A percentile compares a stretch with the other conserved stretches of the same genome.
Evolutionary conservation across 2,888 invertebrate species (phyloP).

Genomic region (Ophraella communa): DNA sequence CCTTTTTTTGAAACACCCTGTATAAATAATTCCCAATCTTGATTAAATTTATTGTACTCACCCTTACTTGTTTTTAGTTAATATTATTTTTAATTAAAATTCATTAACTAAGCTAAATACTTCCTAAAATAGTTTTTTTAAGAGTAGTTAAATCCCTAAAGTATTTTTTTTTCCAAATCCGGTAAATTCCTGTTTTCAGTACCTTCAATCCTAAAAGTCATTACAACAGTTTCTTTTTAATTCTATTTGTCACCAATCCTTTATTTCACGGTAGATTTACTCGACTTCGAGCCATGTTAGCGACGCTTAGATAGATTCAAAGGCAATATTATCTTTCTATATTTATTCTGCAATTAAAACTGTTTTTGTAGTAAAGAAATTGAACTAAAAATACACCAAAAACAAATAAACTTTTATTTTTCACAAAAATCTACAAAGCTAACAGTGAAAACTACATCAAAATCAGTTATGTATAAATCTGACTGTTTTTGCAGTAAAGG

Average conservation of each 20-base stretch:
- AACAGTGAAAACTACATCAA: no score
- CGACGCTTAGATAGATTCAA: conserved; percentile 18
- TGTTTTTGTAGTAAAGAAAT: no score
- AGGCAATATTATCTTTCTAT: background rate
- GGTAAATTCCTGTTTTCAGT: conserved; percentile 27
- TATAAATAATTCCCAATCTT: no score
- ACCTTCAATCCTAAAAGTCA: conserved; percentile 24
- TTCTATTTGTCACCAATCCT: conserved; percentile 28
- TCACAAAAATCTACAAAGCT: no score
- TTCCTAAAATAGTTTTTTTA: conserved; percentile 10
- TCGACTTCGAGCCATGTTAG: conserved; percentile 16
- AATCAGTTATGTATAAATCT: no score
- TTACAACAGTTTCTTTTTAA: conserved; percentile 26
- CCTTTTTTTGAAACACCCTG: no score
- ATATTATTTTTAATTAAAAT: background rate
- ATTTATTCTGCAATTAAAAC: no score
- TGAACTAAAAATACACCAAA: no score
- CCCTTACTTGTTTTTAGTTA: no score
- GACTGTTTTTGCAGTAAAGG: no score
- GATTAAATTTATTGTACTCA: no score
- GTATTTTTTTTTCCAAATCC: conserved; percentile 26
- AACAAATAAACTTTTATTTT: no score
- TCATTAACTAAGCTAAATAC: conserved; percentile 10
- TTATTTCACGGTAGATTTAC: conserved; percentile 32
- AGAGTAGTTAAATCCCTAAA: conserved; percentile 16